phyloP scores from a whole-genome alignment of 2,888 invertebrate species.

The Drosophila pseudotalamancana region DNA sequence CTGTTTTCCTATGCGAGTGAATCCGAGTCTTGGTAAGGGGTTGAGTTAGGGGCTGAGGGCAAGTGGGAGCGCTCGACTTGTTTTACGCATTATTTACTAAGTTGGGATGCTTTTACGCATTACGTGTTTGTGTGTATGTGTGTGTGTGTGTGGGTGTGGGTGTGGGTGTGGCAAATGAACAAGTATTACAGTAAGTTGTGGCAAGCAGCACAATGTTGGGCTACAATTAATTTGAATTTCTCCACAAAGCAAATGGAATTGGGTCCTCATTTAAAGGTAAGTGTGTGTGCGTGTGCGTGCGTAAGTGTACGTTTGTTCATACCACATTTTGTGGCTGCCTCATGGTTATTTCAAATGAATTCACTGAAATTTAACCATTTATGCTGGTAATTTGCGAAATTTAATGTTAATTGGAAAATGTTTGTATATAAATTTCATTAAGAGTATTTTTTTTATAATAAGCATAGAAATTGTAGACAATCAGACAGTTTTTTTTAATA shows the following conservation, averaged over 20 bases:
- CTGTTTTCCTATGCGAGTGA: conserved; percentile 52
- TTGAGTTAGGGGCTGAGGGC: neutral
- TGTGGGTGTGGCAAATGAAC: conserved; percentile 69
- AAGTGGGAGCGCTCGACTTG: conserved; percentile 63
- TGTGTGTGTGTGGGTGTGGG: conserved; percentile 15
- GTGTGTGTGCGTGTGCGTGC: neutral
- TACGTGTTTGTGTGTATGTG: conserved; percentile 31
- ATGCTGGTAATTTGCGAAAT: conserved; percentile 19
- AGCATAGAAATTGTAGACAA: neutral
- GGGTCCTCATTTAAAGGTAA: neutral
- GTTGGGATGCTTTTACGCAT: conserved; percentile 56
- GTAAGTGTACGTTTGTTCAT: neutral
- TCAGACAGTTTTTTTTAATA: no score
- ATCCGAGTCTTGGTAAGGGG: no score
- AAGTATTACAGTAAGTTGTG: conserved; percentile 63
- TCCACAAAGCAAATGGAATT: conserved; percentile 33
- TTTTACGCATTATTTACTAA: conserved; percentile 78
- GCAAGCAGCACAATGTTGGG: conserved; percentile 70
- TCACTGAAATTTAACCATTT: conserved; percentile 4
- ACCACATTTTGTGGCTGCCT: conserved; percentile 6
- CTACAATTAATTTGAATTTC: conserved; percentile 71
- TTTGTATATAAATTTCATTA: neutral
- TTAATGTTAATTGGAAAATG: conserved; percentile 13
- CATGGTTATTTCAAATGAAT: conserved; percentile 12
- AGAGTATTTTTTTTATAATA: neutral